A percentile compares a stretch with the other conserved stretches of the same genome.
These are phyloP conservation scores for Cerastis leucographa DNA, from an alignment of 2,888 invertebrate genomes.

Conservation along the genomic window DNA sequence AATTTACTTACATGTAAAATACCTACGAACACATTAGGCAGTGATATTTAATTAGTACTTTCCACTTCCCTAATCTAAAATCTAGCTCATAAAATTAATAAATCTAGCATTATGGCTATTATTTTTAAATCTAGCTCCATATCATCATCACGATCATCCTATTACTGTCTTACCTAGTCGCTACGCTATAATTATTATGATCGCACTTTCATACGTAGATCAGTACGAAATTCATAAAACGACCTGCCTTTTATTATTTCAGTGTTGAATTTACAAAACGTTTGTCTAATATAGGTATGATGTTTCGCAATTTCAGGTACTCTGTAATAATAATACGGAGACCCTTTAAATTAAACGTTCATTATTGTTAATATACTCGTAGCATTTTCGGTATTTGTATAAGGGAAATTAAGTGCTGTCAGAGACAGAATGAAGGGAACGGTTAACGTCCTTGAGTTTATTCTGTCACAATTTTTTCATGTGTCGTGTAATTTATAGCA, in stretches of 20 bases:
- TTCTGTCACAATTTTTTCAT: not conserved
- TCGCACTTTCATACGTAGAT: not conserved
- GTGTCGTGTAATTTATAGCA: not conserved
- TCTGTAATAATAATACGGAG: not conserved
- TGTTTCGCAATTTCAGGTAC: conserved; percentile 1
- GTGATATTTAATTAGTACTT: not conserved
- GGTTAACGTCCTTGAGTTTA: not conserved
- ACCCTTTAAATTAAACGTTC: not conserved
- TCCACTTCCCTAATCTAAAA: no score
- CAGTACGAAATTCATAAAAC: not conserved
- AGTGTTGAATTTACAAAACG: not conserved
- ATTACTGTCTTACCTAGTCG: not conserved
- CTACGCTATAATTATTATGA: not conserved
- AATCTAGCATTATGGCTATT: no score
- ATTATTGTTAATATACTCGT: not conserved
- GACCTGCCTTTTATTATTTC: not conserved
- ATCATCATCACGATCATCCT: no score
- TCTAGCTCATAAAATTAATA: no score
- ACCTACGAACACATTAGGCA: not conserved
- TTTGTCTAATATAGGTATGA: not conserved
- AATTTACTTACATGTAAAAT: not conserved
- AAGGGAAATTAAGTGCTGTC: not conserved
- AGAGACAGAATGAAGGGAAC: not conserved
- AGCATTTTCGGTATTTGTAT: not conserved
- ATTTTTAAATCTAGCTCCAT: no score